Evolutionary conservation across 2,888 invertebrate species (phyloP).

Genomic region (Oscheius onirici): DNA sequence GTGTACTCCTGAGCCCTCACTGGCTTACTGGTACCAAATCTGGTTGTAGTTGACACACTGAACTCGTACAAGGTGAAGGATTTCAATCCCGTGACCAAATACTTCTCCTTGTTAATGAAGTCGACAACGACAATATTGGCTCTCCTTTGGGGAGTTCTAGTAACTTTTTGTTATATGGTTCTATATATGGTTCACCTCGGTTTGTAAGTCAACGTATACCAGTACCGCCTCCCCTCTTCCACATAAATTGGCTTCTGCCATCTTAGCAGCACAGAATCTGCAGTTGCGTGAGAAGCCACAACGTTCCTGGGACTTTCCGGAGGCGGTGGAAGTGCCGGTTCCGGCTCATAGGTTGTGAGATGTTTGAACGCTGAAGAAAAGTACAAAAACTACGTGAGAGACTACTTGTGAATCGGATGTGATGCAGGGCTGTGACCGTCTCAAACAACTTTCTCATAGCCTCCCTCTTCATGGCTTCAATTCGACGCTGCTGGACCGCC

Average conservation of each 20-base stretch:
- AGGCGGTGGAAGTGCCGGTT: constrained; percentile 25
- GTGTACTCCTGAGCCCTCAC: constrained; percentile 68
- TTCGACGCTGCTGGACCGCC: constrained; percentile 69
- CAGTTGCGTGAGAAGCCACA: constrained; percentile 62
- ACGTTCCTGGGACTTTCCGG: constrained; percentile 27
- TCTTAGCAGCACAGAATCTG: constrained; percentile 64
- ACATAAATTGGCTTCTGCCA: constrained; percentile 66
- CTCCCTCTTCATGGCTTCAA: constrained; percentile 70
- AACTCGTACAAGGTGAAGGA: constrained; percentile 70
- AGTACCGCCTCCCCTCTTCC: constrained; percentile 64
- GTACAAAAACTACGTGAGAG: not conserved
- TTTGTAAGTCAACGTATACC: constrained; percentile 69
- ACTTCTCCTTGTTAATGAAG: constrained; percentile 64
- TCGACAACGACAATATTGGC: constrained; percentile 65
- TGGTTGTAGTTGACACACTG: constrained; percentile 65
- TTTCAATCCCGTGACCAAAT: constrained; percentile 58
- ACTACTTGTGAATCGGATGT: constrained; percentile 59
- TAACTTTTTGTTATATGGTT: not conserved
- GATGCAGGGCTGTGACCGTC: constrained; percentile 69
- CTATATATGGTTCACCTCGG: constrained; percentile 43
- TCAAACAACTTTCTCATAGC: constrained; percentile 71
- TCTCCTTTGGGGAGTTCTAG: constrained; percentile 64
- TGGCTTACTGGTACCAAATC: constrained; percentile 64
- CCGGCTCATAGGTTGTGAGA: constrained; percentile 47
- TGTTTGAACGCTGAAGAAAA: constrained; percentile 47